Evolutionary conservation across 2,113 vertebrate species (phyloP).

Genomic region (Bolborhynchus lineola): DNA sequence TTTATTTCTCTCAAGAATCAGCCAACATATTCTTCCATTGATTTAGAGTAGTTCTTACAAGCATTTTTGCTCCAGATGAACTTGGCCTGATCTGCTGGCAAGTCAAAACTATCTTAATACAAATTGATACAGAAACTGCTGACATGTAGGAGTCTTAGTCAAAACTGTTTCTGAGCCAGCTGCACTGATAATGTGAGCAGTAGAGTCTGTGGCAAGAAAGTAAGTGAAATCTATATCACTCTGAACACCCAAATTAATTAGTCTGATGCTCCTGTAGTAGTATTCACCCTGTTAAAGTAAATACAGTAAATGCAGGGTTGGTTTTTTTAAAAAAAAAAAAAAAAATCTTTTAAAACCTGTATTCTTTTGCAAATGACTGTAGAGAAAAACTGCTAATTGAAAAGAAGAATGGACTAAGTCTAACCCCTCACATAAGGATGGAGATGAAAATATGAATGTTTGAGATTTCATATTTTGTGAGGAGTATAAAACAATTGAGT

Average conservation of each 20-base stretch:
- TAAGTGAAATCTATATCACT: background rate
- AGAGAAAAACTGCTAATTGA: background rate
- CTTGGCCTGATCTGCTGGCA: background rate
- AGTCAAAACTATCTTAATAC: background rate
- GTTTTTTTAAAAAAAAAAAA: background rate
- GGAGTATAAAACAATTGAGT: background rate
- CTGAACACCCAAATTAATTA: background rate
- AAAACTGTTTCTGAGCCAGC: background rate
- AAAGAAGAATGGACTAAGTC: background rate
- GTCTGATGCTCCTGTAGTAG: background rate
- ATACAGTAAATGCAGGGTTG: background rate
- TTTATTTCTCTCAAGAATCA: background rate
- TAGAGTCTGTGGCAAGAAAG: background rate
- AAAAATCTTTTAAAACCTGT: background rate
- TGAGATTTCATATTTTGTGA: background rate
- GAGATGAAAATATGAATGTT: background rate
- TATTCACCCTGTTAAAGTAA: background rate
- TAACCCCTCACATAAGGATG: background rate
- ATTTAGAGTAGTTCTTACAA: background rate
- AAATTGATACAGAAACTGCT: background rate
- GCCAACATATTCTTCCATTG: background rate
- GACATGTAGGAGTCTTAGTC: background rate
- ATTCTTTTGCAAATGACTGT: background rate
- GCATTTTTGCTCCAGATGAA: background rate
- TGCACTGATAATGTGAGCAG: background rate